A percentile compares a stretch with the other conserved stretches of the same genome.
These are phyloP conservation scores for Tethea ocularis DNA, from an alignment of 2,888 invertebrate species.

Conservation along the genomic window DNA sequence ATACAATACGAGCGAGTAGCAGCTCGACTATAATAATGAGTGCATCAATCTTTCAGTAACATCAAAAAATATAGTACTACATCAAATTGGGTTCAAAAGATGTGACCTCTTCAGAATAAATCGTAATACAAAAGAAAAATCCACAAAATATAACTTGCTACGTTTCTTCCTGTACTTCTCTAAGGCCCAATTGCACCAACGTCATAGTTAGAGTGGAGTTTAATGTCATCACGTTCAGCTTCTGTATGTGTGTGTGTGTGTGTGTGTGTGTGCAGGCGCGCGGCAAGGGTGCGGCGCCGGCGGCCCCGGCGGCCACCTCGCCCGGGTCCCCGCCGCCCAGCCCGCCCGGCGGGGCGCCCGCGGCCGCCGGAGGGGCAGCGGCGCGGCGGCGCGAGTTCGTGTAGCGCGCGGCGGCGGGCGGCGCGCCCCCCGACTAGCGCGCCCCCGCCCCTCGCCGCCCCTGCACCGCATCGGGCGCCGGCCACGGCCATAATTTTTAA, in stretches of 20 bases:
- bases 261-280: conserved; percentile 51
- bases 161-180: background rate
- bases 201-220: too few relatives aligned
- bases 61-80: too few relatives aligned
- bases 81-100: too few relatives aligned
- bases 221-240: too few relatives aligned
- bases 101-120: too few relatives aligned
- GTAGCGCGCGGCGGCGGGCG: conserved; percentile 61
- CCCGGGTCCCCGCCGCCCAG: conserved; percentile 29
- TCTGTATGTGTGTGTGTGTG: too few relatives aligned
- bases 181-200: too few relatives aligned
- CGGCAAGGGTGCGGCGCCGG: conserved; percentile 68
- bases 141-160: too few relatives aligned
- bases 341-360: conserved; percentile 17
- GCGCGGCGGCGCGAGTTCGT: conserved; percentile 53
- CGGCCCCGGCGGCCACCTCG: conserved; percentile 26
- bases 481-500: background rate
- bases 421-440: conserved; percentile 37
- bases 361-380: conserved; percentile 30
- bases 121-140: too few relatives aligned
- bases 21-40: too few relatives aligned
- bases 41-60: too few relatives aligned
- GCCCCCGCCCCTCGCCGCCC: conserved; percentile 17
- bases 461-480: background rate
- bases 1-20: too few relatives aligned